Evolutionary conservation across 2,797 vertebrate genomes (phyloP).

Genomic region (Ciconia nigra): DNA sequence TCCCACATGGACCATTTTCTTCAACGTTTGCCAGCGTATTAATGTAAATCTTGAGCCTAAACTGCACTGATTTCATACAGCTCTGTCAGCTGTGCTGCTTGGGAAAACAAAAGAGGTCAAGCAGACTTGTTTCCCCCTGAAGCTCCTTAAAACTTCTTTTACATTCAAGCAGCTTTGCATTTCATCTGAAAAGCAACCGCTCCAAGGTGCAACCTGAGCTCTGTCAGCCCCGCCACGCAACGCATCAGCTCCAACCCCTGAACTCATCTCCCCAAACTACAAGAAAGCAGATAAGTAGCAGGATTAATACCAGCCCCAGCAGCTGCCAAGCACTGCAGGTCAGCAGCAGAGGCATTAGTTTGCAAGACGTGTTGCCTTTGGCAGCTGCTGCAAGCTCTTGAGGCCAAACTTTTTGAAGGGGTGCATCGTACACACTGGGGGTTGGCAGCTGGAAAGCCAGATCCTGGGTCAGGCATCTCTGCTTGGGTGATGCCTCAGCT

Average conservation of each 20-base stretch:
- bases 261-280: background rate
- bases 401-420: background rate
- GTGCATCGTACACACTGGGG: background rate
- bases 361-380: background rate
- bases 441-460: background rate
- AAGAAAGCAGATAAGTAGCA: background rate
- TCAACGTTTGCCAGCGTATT: background rate
- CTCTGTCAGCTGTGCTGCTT: background rate
- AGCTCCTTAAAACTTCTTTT: background rate
- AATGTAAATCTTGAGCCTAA: background rate
- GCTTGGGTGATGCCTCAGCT: background rate
- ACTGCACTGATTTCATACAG: background rate
- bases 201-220: background rate
- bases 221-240: background rate
- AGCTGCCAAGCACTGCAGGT: background rate
- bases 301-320: background rate
- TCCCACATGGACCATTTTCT: background rate
- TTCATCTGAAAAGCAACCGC: background rate
- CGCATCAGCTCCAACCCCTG: background rate
- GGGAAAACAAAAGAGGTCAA: background rate
- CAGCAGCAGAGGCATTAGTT: background rate
- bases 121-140: background rate
- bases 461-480: background rate
- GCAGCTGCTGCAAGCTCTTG: background rate
- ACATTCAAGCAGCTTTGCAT: background rate